phyloP scores from a whole-genome alignment of 2,113 vertebrate species.

The Hippocampus mohnikei region DNA sequence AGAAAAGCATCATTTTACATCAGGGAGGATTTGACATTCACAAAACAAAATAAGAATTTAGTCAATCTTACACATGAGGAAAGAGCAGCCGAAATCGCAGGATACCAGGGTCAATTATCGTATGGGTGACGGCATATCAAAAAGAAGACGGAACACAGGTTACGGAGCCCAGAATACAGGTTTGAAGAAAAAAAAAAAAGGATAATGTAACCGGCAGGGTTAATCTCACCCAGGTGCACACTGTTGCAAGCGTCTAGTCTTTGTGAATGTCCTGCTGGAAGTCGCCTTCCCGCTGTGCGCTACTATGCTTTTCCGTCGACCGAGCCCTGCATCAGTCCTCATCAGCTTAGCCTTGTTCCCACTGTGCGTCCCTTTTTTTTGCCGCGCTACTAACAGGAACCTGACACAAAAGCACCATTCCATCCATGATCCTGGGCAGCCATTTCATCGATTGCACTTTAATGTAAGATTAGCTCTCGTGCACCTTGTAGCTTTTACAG shows the following conservation, averaged over 20 bases:
- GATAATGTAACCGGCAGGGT: neutral
- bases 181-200: neutral
- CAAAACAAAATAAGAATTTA: neutral
- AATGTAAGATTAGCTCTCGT: neutral
- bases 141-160: neutral
- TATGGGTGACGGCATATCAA: neutral
- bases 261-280: slow-evolving; percentile 1
- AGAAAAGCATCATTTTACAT: neutral
- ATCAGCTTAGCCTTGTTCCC: slow-evolving; percentile 7
- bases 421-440: neutral
- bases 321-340: neutral
- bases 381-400: neutral
- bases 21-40: neutral
- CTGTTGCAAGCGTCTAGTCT: neutral
- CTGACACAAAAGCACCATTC: neutral
- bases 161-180: too few relatives aligned
- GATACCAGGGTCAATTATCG: neutral
- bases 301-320: neutral
- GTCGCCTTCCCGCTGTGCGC: neutral
- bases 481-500: neutral
- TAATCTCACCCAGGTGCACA: neutral
- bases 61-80: neutral
- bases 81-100: neutral
- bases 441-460: neutral
- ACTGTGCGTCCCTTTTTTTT: neutral